Evolutionary conservation across 1,140 invertebrate genomes (phyloP), one percentile per base, ranked within the genome.

Genomic region (Diorhabda sublineata): DNA sequence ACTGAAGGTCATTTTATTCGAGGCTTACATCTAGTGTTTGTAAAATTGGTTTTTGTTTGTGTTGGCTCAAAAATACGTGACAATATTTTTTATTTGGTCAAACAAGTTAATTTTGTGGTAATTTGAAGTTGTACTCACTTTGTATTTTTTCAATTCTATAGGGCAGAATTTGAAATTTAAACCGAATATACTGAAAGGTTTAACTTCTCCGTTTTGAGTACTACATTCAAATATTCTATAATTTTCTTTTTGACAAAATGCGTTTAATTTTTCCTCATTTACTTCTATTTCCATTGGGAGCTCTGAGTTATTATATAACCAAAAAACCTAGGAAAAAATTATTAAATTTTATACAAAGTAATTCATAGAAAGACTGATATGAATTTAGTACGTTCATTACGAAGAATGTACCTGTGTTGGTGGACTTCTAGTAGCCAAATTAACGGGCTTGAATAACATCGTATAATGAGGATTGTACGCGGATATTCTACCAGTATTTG

Each of bases 271-370:
- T 42, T 7, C 26, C 7, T 58, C 57, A 8, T 73, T 67, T 5
- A 78, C 11, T 60, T 70, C 42, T 52, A 73, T 75, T 4, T n/a
- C 5, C 11, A 70, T 58, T 47, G 62, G 11, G 42, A 69, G 58
- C 26, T 57, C 64, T 2, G 75, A 71, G 63, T 76, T 77, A 58
- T 79, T 79, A 56, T 77, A 77, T 11, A 79, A 58, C 73, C 75
- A 76, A 60, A 69, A 73, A 4, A 66, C 64, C 26, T 26, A 26
- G 26, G 26, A 26, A 26, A 26, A 26, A 26, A 26, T 26, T 26
- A 26, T 26, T 26, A 26, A 26, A 26, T 26, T 26, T 26, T 26
- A 26, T 1, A 26, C 26, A 26, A 26, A 26, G 26, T 26, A 26
- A 26, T 26, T 26, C 26, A 26, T 26, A 26, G 26, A 26, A 26